phyloP scores from a whole-genome alignment of 2,888 invertebrate genomes.

The Zygogramma bicolorata region DNA sequence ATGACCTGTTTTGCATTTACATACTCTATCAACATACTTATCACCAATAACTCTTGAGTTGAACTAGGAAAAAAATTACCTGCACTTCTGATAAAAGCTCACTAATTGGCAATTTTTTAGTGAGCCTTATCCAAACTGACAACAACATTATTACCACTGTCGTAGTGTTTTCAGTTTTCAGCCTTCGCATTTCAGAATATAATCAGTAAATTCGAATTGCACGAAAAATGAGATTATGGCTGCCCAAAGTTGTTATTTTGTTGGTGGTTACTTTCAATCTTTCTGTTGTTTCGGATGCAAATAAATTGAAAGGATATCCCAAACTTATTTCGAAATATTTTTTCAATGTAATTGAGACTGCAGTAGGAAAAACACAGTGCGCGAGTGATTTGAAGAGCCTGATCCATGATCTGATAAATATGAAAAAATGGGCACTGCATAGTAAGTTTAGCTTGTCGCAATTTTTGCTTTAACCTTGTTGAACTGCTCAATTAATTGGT shows the following conservation, averaged over 20 bases:
- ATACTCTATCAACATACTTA: neutral
- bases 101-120: neutral
- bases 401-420: conserved; percentile 38
- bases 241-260: neutral
- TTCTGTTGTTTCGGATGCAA: neutral
- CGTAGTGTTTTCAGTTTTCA: too few species aligned
- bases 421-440: conserved; percentile 48
- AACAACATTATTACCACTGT: too few species aligned
- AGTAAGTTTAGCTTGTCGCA: conserved; percentile 45
- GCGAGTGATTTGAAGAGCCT: conserved; percentile 45
- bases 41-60: neutral
- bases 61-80: neutral
- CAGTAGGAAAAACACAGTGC: conserved; percentile 46
- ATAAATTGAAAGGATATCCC: neutral
- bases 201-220: neutral
- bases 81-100: neutral
- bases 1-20: neutral
- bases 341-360: conserved; percentile 36
- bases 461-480: too few species aligned
- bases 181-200: neutral
- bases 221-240: neutral
- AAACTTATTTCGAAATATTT: neutral
- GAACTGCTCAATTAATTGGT: too few species aligned
- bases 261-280: neutral
- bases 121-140: neutral